Evolutionary conservation across 2,888 invertebrate species (phyloP).

Genomic region (Apamea monoglypha): DNA sequence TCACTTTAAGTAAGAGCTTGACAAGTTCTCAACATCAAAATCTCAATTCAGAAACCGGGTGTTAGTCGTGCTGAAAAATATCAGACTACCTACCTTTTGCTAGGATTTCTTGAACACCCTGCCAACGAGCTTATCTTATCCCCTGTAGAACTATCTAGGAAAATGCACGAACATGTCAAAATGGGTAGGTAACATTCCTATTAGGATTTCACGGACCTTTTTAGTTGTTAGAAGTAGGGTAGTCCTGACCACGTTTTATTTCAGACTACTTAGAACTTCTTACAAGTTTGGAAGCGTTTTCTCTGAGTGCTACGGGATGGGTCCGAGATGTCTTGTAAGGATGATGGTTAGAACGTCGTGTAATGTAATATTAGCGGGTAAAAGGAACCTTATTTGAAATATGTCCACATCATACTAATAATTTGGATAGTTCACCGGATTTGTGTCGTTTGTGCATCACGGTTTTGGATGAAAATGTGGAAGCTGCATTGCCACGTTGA

Average conservation of each 20-base stretch:
- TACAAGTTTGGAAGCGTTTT: conserved; percentile 73
- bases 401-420: neutral
- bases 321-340: conserved; percentile 46
- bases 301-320: conserved; percentile 64
- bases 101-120: neutral
- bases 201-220: conserved; percentile 52
- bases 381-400: neutral
- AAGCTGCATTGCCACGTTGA: too few species aligned
- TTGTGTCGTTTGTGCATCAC: neutral
- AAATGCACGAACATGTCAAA: conserved; percentile 38
- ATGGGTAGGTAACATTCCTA: conserved; percentile 40
- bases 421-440: neutral
- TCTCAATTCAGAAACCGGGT: too few species aligned
- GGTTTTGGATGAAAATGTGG: neutral
- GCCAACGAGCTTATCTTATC: neutral
- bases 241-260: conserved; percentile 71
- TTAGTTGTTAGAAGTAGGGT: conserved; percentile 26
- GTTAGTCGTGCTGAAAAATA: neutral
- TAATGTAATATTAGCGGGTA: conserved; percentile 6
- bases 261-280: conserved; percentile 77
- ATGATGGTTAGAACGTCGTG: conserved; percentile 53
- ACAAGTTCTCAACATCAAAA: neutral
- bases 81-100: neutral
- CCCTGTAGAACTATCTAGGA: neutral
- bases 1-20: neutral